phyloP scores from a whole-genome alignment of 2,113 vertebrate species.

The Lota lota region DNA sequence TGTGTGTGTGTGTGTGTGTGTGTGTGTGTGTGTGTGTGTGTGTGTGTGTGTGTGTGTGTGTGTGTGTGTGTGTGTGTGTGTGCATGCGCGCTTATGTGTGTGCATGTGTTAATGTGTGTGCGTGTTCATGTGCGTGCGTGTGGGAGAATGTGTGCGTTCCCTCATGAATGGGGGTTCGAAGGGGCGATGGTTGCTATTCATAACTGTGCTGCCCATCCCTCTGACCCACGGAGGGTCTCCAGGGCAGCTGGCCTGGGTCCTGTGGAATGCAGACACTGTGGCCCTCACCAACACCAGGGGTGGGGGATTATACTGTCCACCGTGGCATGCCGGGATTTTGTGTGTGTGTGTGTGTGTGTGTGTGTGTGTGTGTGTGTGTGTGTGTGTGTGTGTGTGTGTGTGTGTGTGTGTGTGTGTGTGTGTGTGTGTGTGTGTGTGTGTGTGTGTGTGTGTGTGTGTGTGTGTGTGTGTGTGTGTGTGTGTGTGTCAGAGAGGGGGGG shows the following conservation, averaged over 20 bases:
- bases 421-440: not conserved
- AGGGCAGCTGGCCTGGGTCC: conserved; percentile 70
- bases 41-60: conserved; percentile 1
- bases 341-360: not conserved
- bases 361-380: too few species aligned
- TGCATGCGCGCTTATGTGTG: conserved; percentile 26
- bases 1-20: conserved; percentile 1
- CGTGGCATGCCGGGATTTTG: not conserved
- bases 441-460: not conserved
- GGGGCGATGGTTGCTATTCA: conserved; percentile 62
- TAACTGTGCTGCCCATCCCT: conserved; percentile 49
- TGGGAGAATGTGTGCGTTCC: conserved; percentile 16
- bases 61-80: conserved; percentile 22
- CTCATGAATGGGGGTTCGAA: conserved; percentile 5
- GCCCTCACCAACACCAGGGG: conserved; percentile 45
- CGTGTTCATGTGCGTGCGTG: conserved; percentile 5
- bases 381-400: not conserved
- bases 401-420: too few species aligned
- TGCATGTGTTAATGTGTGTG: conserved; percentile 33
- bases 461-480: too few species aligned
- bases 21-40: not conserved
- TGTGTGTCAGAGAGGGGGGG: too few species aligned
- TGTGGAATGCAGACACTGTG: conserved; percentile 75
- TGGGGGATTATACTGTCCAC: conserved; percentile 1
- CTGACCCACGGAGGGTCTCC: conserved; percentile 61